Evolutionary conservation across 2,113 vertebrate genomes (phyloP).

Genomic region (Manacus vitellinus): DNA sequence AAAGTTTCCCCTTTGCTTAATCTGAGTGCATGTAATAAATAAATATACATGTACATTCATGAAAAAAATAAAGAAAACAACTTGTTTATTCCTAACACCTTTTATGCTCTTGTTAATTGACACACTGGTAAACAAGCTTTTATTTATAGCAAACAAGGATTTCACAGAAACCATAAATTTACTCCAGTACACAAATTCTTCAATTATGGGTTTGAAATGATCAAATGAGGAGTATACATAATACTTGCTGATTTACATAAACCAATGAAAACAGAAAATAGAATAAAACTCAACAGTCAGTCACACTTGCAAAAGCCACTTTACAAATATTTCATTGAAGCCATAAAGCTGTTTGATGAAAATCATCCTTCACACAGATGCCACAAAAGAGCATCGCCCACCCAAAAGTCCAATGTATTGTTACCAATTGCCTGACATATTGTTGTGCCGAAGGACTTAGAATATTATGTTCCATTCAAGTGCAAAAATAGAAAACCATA

Average conservation of each 20-base stretch:
- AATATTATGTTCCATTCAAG: conserved; percentile 45
- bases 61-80: neutral
- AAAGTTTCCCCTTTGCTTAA: neutral
- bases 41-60: neutral
- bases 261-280: conserved; percentile 16
- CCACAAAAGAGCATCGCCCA: neutral
- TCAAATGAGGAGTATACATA: neutral
- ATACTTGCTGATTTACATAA: neutral
- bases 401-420: neutral
- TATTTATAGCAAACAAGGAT: conserved; percentile 23
- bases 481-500: conserved; percentile 57
- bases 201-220: neutral
- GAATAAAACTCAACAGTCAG: neutral
- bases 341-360: conserved; percentile 22
- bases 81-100: neutral
- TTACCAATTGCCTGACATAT: conserved; percentile 19
- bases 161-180: conserved; percentile 7
- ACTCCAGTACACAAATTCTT: neutral
- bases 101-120: conserved; percentile 17
- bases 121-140: neutral
- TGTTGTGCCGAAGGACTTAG: neutral
- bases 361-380: conserved; percentile 31
- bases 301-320: conserved; percentile 28
- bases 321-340: conserved; percentile 24
- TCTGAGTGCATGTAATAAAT: neutral